A percentile compares a stretch with the other conserved stretches of the same genome.
Evolutionary conservation across 2,888 invertebrate species (phyloP).

Genomic region (Drosophila putrida): DNA sequence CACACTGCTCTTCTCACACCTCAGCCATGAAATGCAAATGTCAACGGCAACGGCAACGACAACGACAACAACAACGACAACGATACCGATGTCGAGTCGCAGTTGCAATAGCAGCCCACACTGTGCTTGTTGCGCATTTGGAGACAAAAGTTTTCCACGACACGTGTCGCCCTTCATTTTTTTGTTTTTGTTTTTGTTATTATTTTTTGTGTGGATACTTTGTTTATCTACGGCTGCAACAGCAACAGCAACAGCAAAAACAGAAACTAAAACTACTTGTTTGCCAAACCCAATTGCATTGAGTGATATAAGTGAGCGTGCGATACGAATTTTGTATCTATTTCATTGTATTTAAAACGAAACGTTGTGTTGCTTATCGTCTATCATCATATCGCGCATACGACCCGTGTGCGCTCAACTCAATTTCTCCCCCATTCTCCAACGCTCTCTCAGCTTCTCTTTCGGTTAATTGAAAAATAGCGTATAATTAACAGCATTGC

Average conservation of each 20-base stretch:
- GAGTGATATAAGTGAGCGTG: constrained; percentile 60
- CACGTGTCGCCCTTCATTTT: constrained; percentile 49
- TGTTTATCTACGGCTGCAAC: constrained; percentile 36
- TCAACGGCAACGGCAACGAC: constrained; percentile 48
- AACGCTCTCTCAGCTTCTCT: background rate
- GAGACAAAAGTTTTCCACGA: constrained; percentile 48
- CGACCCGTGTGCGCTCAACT: constrained; percentile 23
- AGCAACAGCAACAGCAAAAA: constrained; percentile 6
- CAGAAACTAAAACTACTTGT: constrained; percentile 49
- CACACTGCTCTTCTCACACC: background rate
- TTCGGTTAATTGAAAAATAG: constrained; percentile 23
- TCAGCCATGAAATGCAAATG: constrained; percentile 65
- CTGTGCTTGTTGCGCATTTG: constrained; percentile 63
- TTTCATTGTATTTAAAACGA: constrained; percentile 34
- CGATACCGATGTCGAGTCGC: background rate
- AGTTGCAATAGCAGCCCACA: constrained; percentile 29
- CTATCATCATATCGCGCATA: constrained; percentile 46
- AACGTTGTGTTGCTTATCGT: constrained; percentile 34
- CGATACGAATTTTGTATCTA: constrained; percentile 27
- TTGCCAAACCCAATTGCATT: constrained; percentile 58
- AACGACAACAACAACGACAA: background rate
- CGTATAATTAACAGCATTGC: constrained; percentile 67
- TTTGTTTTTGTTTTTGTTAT: too few relatives aligned
- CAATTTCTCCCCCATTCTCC: constrained; percentile 12
- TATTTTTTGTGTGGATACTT: constrained; percentile 14